A percentile compares a stretch with the other conserved stretches of the same genome.
Evolutionary conservation across 2,113 vertebrate species (phyloP).

Genomic region (Burhinus bistriatus): DNA sequence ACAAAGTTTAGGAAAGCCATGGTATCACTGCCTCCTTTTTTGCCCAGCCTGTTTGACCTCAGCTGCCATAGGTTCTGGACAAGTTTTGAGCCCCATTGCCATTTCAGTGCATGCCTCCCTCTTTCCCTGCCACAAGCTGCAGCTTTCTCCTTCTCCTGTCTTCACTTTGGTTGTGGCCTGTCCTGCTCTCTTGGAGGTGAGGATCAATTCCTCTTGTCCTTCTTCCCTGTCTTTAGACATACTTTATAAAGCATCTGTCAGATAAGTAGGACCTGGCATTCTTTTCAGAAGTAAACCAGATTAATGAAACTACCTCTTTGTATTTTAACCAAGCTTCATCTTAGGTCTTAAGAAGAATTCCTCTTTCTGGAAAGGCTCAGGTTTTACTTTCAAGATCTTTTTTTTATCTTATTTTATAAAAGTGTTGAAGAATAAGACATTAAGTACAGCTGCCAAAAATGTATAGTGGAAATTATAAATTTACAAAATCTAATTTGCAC

Average conservation of each 20-base stretch:
- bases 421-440: neutral
- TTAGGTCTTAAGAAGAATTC: neutral
- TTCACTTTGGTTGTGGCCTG: neutral
- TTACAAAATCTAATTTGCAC: neutral
- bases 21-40: neutral
- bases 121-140: accelerated
- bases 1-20: neutral
- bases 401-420: neutral
- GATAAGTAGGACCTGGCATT: neutral
- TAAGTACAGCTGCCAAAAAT: neutral
- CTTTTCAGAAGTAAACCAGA: neutral
- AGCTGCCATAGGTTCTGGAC: neutral
- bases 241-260: neutral
- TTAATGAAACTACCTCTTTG: neutral
- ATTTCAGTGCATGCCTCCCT: neutral
- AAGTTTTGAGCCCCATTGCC: neutral
- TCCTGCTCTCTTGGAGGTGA: neutral
- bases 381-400: neutral
- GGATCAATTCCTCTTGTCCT: neutral
- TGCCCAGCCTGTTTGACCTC: neutral
- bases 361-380: neutral
- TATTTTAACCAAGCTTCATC: neutral
- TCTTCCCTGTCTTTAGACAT: neutral
- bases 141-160: neutral
- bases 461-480: neutral